Base-by-base conservation (phyloP, 2,797 vertebrate genomes). In the Allobates femoralis region DNA sequence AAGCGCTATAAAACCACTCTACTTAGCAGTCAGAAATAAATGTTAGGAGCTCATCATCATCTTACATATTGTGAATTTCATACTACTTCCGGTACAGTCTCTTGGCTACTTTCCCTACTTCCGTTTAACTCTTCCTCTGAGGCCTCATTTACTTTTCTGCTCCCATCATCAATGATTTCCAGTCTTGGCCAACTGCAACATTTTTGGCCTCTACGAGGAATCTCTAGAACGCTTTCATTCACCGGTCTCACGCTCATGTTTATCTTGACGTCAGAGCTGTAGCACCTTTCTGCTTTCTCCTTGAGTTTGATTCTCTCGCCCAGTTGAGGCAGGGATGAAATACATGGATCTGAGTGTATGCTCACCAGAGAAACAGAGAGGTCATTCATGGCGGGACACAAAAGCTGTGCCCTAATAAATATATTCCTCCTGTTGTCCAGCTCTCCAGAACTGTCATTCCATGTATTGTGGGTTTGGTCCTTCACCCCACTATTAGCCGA, bases 151-250 rank as follows among this genome's bases (percentile, higher is more conserved):
- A 98, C 90, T 87, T 96, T 97, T 92, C 96, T 89, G 18, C 95
- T 97, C 28, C 94, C 94, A 77, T 94, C 94, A 21, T 94, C 91
- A 5, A 90, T 92, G 3, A 95, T 93, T 88, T 98, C 96, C 14
- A 98, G 90, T 19, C 94, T 94, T n/a, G 98, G 97, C 97, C 97
- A 98, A 92, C 98, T 99, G 74, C 92, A 89, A 89, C 95, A 95
- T 32, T 93, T 95, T 71, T 93, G 93, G 77, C 96, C 95, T 86
- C 94, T 94, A n/a, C 90, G 82, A 0, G 91, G 90, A 2, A 92
- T 90, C 73, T 92, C 87, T 12, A 79, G 14, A 28, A 93, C 94
- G 0, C 92, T 90, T 58, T 93, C 87, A 66, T 94, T 94, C 15
- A 95, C 91, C 23, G 94, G 94, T 37, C 91, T 90, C 0, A 94